These are phyloP conservation scores for Amyelois transitella DNA, from an alignment of 1,140 invertebrate genomes.

Conservation along the genomic window DNA sequence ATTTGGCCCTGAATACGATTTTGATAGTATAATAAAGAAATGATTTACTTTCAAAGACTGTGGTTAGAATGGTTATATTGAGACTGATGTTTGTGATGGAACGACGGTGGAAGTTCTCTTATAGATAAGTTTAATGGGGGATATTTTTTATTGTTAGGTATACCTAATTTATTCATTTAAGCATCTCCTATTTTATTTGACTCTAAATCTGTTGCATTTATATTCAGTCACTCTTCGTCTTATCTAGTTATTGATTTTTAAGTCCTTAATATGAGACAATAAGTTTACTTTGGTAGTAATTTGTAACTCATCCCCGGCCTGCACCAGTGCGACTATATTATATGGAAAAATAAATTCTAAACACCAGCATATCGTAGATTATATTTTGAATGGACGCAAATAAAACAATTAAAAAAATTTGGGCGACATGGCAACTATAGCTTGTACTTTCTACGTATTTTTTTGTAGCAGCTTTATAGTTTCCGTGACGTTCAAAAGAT, in stretches of 20 bases:
- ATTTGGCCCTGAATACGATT: conserved; percentile 41
- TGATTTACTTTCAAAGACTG: conserved; percentile 38
- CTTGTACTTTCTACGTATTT: too few relatives aligned
- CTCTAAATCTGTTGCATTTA: not conserved
- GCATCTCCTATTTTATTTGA: not conserved
- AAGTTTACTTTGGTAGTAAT: not conserved
- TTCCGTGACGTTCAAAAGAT: not conserved
- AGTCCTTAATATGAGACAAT: not conserved
- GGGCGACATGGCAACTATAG: too few relatives aligned
- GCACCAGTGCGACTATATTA: not conserved
- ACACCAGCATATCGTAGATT: conserved; percentile 16
- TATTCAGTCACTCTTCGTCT: not conserved
- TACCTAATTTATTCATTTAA: not conserved
- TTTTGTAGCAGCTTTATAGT: too few relatives aligned
- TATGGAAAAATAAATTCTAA: conserved; percentile 6
- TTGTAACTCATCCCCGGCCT: not conserved
- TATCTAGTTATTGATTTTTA: not conserved
- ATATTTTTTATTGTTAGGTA: not conserved
- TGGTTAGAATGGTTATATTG: conserved; percentile 30
- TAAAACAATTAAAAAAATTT: conserved; percentile 6
- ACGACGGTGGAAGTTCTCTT: conserved; percentile 30
- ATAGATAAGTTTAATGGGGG: not conserved
- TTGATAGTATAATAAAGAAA: conserved; percentile 58
- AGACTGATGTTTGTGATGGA: conserved; percentile 59
- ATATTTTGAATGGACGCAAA: conserved; percentile 9